phyloP scores from a whole-genome alignment of 2,888 invertebrate species.

The Leptothorax acervorum region DNA sequence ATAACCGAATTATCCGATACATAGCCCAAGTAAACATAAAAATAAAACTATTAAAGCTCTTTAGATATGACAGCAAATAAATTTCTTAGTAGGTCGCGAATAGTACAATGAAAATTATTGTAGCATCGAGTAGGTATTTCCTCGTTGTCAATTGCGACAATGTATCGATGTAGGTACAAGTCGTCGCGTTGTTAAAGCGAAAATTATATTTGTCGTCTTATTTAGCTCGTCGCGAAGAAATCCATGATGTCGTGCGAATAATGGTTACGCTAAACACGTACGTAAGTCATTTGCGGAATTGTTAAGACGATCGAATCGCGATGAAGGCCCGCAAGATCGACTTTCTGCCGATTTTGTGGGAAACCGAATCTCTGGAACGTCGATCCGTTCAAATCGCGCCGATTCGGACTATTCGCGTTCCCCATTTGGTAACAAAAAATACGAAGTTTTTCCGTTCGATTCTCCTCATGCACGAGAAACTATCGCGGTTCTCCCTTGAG shows the following conservation, averaged over 20 bases:
- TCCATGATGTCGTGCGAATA: conserved; percentile 52
- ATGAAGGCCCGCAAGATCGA: neutral
- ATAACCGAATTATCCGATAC: neutral
- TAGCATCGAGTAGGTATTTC: conserved; percentile 53
- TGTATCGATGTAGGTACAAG: conserved; percentile 34
- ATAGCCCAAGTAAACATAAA: neutral
- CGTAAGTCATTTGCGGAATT: conserved; percentile 55
- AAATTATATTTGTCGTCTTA: conserved; percentile 63
- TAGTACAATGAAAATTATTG: conserved; percentile 60
- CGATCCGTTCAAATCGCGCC: conserved; percentile 24
- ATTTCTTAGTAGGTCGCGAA: neutral
- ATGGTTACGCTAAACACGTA: conserved; percentile 60
- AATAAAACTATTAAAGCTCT: too few species aligned
- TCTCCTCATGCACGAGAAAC: conserved; percentile 79
- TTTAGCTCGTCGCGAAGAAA: conserved; percentile 60
- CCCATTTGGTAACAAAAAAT: conserved; percentile 65
- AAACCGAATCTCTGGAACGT: conserved; percentile 54
- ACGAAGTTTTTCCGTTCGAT: conserved; percentile 64
- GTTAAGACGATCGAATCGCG: conserved; percentile 27
- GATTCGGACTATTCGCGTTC: conserved; percentile 32
- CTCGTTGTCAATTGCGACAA: conserved; percentile 59
- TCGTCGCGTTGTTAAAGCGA: conserved; percentile 41
- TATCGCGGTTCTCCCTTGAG: conserved; percentile 75
- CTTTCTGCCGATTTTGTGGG: conserved; percentile 18
- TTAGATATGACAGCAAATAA: neutral